Evolutionary conservation across 2,113 vertebrate genomes (phyloP), one percentile per base, ranked within the genome.

Genomic region (Ophiodon elongatus): DNA sequence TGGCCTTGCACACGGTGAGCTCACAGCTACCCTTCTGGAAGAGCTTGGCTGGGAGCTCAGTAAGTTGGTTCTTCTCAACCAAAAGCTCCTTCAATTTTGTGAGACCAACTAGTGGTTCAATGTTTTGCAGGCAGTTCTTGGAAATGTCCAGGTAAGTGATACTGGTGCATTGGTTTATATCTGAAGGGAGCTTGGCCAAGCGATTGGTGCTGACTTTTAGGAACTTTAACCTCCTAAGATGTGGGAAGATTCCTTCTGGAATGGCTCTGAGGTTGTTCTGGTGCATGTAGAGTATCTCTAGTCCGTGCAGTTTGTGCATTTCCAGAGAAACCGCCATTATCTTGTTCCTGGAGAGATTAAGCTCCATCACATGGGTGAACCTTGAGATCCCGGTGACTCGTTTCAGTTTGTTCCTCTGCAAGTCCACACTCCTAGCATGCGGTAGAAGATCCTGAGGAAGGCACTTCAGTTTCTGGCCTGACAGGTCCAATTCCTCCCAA

Each of bases 331-430:
- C 65, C 57, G 70, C 71, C 0, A 80, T 15, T 47, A 85, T 70
- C 64, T 80, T 84, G 56, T 84, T 85, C 57, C 76, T 75, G 47
- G 76, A 85, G 13, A 85, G 76, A 70, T 85, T 70, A 25, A 80
- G 76, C 14, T 80, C 64, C 1, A 2, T 80, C 57, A 85, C 59
- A n/a, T 70, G 41, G 11, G 29, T 64, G 47, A 80, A 74, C 47
- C 59, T 63, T 7, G 76, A 85, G 70, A 84, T 79, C 56, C 76
- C 76, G 0, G n/a, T 56, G 63, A 84, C 29, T 19, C 70, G 54
- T 74, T 84, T 84, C 77, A 85, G 57, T 70, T 71, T 80, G 65
- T 85, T 85, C 57, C 76, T 85, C 72, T 85, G 77, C 66, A 85
- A 41, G 31, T 85, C 37, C 57, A 65, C 3, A 35, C 35, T 45